Conservation (phyloP, 1,140 invertebrate species). For the Melipona quadrifasciata region DNA sequence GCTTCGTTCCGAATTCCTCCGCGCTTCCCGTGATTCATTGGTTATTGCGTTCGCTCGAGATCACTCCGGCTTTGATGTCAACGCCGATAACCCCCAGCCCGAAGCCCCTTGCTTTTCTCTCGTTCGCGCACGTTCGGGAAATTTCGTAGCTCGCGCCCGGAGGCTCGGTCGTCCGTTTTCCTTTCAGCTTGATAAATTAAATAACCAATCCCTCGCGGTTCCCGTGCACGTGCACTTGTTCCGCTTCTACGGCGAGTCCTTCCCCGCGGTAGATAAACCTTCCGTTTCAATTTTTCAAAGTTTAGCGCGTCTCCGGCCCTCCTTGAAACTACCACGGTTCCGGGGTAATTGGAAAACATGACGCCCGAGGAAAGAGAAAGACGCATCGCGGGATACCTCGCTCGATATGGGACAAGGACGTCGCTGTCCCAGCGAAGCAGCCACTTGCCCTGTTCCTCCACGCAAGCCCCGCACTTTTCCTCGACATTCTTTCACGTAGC, state of each 20-base stretch:
- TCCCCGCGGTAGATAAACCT: not conserved
- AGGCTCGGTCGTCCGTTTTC: not conserved
- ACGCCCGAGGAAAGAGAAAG: not conserved
- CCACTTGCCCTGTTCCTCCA: not conserved
- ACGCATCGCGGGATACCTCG: not conserved
- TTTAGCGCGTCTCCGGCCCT: no score
- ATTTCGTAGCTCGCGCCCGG: not conserved
- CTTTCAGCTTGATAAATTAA: not conserved
- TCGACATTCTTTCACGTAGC: not conserved
- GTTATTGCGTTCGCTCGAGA: not conserved
- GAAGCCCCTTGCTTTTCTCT: not conserved
- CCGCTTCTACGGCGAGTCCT: not conserved
- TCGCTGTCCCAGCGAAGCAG: not conserved
- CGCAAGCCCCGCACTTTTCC: not conserved
- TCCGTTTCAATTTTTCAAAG: not conserved
- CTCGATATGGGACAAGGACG: conserved; percentile 30
- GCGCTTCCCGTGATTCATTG: conserved; percentile 8
- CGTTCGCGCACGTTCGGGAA: not conserved
- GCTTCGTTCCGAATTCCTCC: conserved; percentile 25
- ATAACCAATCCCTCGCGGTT: not conserved
- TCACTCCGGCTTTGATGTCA: conserved; percentile 15
- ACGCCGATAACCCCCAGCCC: not conserved
- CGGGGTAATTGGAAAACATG: conserved; percentile 22
- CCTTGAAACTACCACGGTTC: not conserved
- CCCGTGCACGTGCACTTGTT: not conserved